These are phyloP conservation scores for Chrysocyon brachyurus DNA, from an alignment of 2,797 vertebrate species.

Conservation along the genomic window DNA sequence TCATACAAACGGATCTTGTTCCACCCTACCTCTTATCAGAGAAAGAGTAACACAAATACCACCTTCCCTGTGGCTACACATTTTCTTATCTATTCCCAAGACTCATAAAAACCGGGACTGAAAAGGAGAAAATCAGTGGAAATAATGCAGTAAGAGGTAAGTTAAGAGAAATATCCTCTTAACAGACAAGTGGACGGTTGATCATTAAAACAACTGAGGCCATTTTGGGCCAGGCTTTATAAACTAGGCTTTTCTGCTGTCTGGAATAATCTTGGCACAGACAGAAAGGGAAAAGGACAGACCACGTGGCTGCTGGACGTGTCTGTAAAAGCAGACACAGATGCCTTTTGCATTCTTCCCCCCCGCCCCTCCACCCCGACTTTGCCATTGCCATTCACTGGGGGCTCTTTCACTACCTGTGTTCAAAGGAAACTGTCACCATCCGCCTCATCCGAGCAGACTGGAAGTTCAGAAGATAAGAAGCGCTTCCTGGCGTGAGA, in stretches of 20 bases:
- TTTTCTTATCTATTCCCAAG: not conserved
- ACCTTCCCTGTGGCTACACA: not conserved
- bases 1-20: not conserved
- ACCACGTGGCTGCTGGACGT: fast-evolving
- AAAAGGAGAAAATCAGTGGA: not conserved
- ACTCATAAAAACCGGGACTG: not conserved
- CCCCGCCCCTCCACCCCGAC: too few species aligned
- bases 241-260: not conserved
- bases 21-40: not conserved
- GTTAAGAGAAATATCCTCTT: not conserved
- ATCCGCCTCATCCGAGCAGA: not conserved
- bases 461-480: slow-evolving; percentile 74
- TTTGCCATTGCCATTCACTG: not conserved
- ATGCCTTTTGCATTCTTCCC: not conserved
- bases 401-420: not conserved
- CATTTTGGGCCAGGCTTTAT: not conserved
- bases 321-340: not conserved
- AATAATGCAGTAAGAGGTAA: not conserved
- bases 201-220: not conserved
- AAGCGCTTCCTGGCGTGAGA: slow-evolving; percentile 64
- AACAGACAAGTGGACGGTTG: not conserved
- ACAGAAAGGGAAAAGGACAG: not conserved
- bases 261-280: not conserved
- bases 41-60: not conserved
- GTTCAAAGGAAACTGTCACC: slow-evolving; percentile 51